These are phyloP conservation scores for Megalops atlanticus DNA, from an alignment of 2,113 vertebrate species.

Conservation along the genomic window DNA sequence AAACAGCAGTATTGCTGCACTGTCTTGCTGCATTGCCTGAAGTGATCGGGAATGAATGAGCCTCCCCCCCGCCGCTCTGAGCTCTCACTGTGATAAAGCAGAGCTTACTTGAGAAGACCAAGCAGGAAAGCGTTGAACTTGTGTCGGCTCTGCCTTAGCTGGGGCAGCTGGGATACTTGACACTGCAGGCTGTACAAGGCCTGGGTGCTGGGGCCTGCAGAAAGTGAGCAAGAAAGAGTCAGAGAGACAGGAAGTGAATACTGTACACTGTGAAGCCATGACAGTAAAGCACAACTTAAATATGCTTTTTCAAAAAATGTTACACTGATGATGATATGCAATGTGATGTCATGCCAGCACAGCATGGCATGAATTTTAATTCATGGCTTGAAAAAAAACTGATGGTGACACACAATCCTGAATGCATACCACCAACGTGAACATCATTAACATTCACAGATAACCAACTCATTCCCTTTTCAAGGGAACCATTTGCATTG, in stretches of 20 bases:
- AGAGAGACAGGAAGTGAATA: neutral
- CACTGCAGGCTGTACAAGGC: slow-evolving; percentile 77
- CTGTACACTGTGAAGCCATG: neutral
- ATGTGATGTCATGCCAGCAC: too few relatives aligned
- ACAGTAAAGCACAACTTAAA: neutral
- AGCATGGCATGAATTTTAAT: too few relatives aligned
- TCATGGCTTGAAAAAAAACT: too few relatives aligned
- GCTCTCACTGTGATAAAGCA: too few relatives aligned
- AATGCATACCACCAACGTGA: too few relatives aligned
- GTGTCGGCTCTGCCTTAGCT: slow-evolving; percentile 80
- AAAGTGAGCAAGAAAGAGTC: neutral
- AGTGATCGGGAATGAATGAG: too few relatives aligned
- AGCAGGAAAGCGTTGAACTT: slow-evolving; percentile 91
- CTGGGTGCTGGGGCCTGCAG: slow-evolving; percentile 72
- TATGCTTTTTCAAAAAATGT: too few relatives aligned
- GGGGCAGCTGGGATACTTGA: slow-evolving; percentile 77
- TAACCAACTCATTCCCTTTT: neutral
- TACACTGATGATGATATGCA: too few relatives aligned
- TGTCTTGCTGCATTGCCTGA: too few relatives aligned
- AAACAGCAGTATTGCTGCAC: neutral
- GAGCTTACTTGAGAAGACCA: slow-evolving; percentile 89
- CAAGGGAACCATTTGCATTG: neutral
- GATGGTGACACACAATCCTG: too few relatives aligned
- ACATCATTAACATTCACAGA: neutral
- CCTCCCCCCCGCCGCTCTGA: too few relatives aligned